phyloP scores from a whole-genome alignment of 1,140 invertebrate species.

The Delia radicum region DNA sequence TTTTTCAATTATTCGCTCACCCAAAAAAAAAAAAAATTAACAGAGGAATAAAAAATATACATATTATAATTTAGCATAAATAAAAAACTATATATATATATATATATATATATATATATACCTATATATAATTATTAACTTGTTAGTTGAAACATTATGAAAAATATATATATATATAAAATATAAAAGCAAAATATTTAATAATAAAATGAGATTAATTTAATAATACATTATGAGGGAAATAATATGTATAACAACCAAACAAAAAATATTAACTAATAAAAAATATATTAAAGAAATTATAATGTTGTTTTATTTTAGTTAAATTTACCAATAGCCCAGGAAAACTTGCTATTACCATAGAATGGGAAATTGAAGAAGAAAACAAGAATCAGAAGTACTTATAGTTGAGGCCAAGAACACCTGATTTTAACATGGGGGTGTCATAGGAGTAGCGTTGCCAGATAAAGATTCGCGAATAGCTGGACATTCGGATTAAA shows the following conservation, averaged over 20 bases:
- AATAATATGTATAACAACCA: conserved; percentile 13
- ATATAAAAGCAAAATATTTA: too few relatives aligned
- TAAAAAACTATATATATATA: too few relatives aligned
- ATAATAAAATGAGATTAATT: conserved; percentile 1
- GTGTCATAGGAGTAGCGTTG: too few relatives aligned
- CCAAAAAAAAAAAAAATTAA: neutral
- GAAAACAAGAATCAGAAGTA: too few relatives aligned
- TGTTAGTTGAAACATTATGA: conserved; percentile 9
- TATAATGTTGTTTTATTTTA: neutral
- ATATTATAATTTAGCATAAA: neutral
- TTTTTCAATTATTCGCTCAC: neutral
- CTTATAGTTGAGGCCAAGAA: too few relatives aligned
- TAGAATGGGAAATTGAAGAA: too few relatives aligned
- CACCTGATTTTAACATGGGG: too few relatives aligned
- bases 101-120: too few relatives aligned
- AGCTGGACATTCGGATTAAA: too few relatives aligned
- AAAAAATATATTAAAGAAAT: neutral
- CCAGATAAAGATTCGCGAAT: too few relatives aligned
- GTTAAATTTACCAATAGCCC: too few relatives aligned
- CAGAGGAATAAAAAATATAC: neutral
- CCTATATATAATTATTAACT: neutral
- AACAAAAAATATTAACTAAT: conserved; percentile 11
- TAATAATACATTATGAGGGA: conserved; percentile 2
- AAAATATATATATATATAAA: neutral
- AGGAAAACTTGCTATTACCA: too few relatives aligned